Conservation (phyloP, 2,888 invertebrate genomes). For the Eupithecia dodoneata region DNA sequence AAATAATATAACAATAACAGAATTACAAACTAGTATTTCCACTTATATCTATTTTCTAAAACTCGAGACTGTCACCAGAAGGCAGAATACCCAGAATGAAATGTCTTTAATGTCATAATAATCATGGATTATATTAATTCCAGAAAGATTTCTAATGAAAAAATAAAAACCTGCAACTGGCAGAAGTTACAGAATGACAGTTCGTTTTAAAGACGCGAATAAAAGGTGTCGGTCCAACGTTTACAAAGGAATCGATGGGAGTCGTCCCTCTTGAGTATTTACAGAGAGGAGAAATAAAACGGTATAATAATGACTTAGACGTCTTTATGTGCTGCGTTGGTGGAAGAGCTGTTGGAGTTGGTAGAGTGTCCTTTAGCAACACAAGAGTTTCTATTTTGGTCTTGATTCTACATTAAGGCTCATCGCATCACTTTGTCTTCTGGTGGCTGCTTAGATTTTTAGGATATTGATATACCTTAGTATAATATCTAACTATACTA, state of each 20-base stretch:
- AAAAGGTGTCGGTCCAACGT: constrained; percentile 27
- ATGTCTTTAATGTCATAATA: too few species aligned
- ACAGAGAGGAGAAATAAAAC: constrained; percentile 36
- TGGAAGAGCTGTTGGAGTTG: background rate
- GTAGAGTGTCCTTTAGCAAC: background rate
- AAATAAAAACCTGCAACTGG: background rate
- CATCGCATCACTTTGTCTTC: too few species aligned
- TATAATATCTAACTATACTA: too few species aligned
- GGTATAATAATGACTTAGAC: background rate
- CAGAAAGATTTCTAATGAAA: background rate
- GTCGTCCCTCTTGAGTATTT: constrained; percentile 36
- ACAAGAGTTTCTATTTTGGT: too few species aligned
- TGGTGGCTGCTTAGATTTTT: too few species aligned
- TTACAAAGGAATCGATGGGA: constrained; percentile 27
- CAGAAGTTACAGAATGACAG: background rate
- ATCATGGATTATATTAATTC: background rate
- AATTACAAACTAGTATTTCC: too few species aligned
- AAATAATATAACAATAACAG: too few species aligned
- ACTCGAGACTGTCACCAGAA: too few species aligned
- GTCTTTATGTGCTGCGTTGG: background rate
- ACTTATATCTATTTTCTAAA: too few species aligned
- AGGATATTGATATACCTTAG: too few species aligned
- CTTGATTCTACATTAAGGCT: too few species aligned
- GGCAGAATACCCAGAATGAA: too few species aligned
- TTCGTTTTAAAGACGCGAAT: constrained; percentile 17